Conservation (phyloP, 2,888 invertebrate species). For the Tinea pellionella region DNA sequence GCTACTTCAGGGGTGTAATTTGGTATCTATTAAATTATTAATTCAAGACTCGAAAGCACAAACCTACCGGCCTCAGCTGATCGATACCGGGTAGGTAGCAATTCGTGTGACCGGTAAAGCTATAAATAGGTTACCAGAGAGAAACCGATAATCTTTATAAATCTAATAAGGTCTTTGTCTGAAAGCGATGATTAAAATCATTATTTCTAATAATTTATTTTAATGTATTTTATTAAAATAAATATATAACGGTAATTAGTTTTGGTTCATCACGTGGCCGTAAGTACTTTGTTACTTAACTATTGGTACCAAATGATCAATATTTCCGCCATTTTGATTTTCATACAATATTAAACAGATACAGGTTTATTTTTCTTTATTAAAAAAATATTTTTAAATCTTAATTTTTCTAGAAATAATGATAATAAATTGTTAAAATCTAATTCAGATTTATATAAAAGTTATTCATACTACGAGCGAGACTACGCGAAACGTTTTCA, state of each 20-base stretch:
- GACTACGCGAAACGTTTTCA: not conserved
- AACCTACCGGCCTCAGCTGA: constrained; percentile 12
- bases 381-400: too few relatives aligned
- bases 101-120: not conserved
- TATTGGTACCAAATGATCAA: too few relatives aligned
- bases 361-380: too few relatives aligned
- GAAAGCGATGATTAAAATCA: not conserved
- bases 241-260: too few relatives aligned
- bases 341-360: not conserved
- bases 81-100: constrained; percentile 13
- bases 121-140: not conserved
- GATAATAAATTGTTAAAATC: too few relatives aligned
- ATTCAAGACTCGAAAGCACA: not conserved
- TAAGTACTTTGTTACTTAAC: too few relatives aligned
- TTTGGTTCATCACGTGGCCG: too few relatives aligned
- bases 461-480: not conserved
- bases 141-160: constrained; percentile 4
- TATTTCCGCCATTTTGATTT: not conserved
- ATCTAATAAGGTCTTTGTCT: not conserved
- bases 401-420: too few relatives aligned
- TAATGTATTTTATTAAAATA: too few relatives aligned
- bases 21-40: not conserved
- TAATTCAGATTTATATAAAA: not conserved
- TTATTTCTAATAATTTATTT: too few relatives aligned
- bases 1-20: not conserved